A percentile compares a stretch with the other conserved stretches of the same genome.
phyloP scores from a whole-genome alignment of 2,888 invertebrate genomes.

The Drosophila cyrtoloma region DNA sequence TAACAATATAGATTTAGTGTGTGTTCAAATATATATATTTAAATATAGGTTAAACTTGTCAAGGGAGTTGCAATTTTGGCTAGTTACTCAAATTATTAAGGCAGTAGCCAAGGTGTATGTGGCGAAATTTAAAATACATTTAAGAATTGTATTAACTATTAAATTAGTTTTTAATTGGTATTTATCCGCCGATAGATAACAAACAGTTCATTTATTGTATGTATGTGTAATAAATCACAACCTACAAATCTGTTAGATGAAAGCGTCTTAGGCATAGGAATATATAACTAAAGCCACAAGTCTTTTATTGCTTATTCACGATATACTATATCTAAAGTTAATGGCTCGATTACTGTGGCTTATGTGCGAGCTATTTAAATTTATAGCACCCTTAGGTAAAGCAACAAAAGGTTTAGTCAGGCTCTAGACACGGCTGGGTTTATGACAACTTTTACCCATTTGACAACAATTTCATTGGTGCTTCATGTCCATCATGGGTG shows the following conservation, averaged over 20 bases:
- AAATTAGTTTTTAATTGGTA: background rate
- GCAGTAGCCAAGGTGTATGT: background rate
- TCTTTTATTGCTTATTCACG: background rate
- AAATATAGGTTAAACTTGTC: background rate
- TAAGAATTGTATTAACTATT: background rate
- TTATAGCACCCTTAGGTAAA: background rate
- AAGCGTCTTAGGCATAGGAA: background rate
- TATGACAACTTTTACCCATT: conserved; percentile 66
- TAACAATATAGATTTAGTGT: background rate
- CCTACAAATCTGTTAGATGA: background rate
- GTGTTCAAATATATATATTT: background rate
- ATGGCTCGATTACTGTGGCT: conserved; percentile 13
- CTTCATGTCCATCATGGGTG: conserved; percentile 63
- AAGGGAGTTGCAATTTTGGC: background rate
- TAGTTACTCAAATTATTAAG: background rate
- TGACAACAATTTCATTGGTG: conserved; percentile 61
- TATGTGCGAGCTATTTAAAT: conserved; percentile 3
- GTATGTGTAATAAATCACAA: background rate
- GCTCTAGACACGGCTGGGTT: background rate
- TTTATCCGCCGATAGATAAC: background rate
- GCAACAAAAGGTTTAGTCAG: conserved; percentile 8
- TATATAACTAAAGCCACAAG: background rate
- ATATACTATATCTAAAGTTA: background rate
- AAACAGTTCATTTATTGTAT: background rate
- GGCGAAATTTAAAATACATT: background rate